Evolutionary conservation across 1,140 invertebrate species (phyloP), one percentile per base, ranked within the genome.

Genomic region (Ips nitidus): DNA sequence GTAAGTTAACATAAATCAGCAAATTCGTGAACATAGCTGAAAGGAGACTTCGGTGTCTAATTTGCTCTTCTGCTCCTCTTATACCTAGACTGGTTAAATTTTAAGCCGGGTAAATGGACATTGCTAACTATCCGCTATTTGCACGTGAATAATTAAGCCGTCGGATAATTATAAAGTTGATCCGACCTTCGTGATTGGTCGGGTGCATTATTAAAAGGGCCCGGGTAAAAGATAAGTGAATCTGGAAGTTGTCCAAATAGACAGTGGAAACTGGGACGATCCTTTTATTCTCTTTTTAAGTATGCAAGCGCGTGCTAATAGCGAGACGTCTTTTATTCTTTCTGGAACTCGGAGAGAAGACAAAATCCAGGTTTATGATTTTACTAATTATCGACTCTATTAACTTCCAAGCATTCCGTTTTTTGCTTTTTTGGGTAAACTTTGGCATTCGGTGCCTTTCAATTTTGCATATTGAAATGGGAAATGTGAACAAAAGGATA

Each of bases 51-150:
- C 56, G 41, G 41, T 40, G 37, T 58, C 56, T 58, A 58, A 58
- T 58, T 58, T 58, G 40, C 40, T 36, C 22, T 41, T 58, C 56
- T 41, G 7, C 56, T 7, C 7, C 45, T 50, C 40, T 7, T 39
- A 58, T 58, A 8, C 56, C 37, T 7, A 41, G 40, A 58, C 3
- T 40, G 56, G 40, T 58, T 58, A 58, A 58, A 58, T 58, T 58
- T 58, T 58, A 58, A 58, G 38, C 40, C 37, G 56, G 56, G 56
- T 58, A 58, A 58, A 58, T 58, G 56, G 56, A 58, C 56, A 58
- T 22, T 41, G 56, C 56, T 58, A 58, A 58, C 56, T 58, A 58
- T 58, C 56, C 39, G 38, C 56, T 58, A 58, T 58, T 58, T 41
- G 37, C 41, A 3, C 38, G 39, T 58, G 38, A 58, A 58, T 58